Percentiles rank a stretch among this genome's conserved stretches.
Conservation (phyloP, 2,113 vertebrate species). For the Hippopotamus amphibius region DNA sequence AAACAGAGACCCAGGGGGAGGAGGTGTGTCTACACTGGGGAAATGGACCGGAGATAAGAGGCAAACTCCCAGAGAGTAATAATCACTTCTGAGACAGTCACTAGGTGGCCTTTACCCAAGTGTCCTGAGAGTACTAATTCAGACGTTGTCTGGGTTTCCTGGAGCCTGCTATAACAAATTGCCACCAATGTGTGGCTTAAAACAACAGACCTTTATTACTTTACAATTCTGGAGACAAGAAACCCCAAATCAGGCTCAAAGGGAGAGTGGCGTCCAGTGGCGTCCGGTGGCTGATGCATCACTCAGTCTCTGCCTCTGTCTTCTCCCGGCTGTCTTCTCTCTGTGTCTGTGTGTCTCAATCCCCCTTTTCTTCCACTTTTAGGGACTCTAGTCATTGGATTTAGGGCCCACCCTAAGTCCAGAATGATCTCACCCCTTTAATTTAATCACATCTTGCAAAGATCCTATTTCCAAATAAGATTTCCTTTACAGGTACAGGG, state of each 20-base stretch:
- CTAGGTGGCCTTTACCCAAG: background rate
- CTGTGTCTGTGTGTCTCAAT: background rate
- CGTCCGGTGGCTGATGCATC: background rate
- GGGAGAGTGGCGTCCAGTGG: background rate
- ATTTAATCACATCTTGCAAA: background rate
- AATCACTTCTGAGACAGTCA: background rate
- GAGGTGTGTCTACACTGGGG: background rate
- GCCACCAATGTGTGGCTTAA: background rate
- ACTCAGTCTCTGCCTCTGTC: background rate
- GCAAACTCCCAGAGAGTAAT: background rate
- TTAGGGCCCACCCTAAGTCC: background rate
- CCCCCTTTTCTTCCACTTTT: background rate
- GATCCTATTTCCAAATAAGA: background rate
- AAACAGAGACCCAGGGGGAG: background rate
- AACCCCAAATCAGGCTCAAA: background rate
- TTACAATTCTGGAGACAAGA: background rate
- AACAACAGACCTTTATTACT: background rate
- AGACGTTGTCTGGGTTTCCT: background rate
- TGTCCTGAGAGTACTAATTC: background rate
- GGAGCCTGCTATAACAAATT: background rate
- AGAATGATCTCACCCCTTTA: background rate
- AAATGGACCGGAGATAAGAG: background rate
- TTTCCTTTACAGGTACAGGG: background rate
- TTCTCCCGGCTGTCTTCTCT: background rate
- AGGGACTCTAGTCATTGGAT: background rate